Conservation (phyloP, 1,140 invertebrate genomes). For the Listronotus bonariensis region DNA sequence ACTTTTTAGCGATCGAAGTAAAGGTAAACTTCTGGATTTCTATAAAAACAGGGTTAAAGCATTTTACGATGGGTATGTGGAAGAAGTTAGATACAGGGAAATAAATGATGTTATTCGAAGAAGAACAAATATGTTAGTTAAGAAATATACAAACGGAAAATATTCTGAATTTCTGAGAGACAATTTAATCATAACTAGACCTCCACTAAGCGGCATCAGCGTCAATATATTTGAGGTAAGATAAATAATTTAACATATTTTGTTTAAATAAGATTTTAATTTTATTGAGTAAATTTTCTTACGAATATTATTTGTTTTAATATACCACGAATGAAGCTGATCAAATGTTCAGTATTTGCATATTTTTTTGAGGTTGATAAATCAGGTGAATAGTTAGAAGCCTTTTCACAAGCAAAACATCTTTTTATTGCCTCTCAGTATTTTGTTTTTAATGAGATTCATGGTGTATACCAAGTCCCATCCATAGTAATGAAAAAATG, state of each 20-base stretch:
- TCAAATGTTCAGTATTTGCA: too few species aligned
- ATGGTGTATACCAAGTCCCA: too few species aligned
- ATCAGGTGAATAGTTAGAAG: too few species aligned
- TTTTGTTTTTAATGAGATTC: too few species aligned
- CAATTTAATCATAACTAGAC: slow-evolving; percentile 68
- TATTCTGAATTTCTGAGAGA: slow-evolving; percentile 76
- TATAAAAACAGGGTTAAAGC: slow-evolving; percentile 84
- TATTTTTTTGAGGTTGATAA: too few species aligned
- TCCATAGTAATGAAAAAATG: too few species aligned
- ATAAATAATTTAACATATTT: slow-evolving; percentile 17
- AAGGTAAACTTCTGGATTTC: slow-evolving; percentile 78
- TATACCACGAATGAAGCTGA: too few species aligned
- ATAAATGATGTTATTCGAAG: slow-evolving; percentile 76
- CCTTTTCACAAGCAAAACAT: too few species aligned
- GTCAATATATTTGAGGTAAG: slow-evolving; percentile 77
- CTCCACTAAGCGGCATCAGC: slow-evolving; percentile 76
- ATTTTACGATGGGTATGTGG: slow-evolving; percentile 82
- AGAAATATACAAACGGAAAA: slow-evolving; percentile 76
- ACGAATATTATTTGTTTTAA: too few species aligned
- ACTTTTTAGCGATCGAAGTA: slow-evolving; percentile 75
- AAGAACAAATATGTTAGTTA: slow-evolving; percentile 77
- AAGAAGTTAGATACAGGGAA: slow-evolving; percentile 80
- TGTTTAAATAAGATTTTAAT: too few species aligned
- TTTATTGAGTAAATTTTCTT: too few species aligned
- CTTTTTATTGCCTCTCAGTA: too few species aligned